Base-by-base conservation (phyloP, 2,888 invertebrate species). In the Xylota segnis region DNA sequence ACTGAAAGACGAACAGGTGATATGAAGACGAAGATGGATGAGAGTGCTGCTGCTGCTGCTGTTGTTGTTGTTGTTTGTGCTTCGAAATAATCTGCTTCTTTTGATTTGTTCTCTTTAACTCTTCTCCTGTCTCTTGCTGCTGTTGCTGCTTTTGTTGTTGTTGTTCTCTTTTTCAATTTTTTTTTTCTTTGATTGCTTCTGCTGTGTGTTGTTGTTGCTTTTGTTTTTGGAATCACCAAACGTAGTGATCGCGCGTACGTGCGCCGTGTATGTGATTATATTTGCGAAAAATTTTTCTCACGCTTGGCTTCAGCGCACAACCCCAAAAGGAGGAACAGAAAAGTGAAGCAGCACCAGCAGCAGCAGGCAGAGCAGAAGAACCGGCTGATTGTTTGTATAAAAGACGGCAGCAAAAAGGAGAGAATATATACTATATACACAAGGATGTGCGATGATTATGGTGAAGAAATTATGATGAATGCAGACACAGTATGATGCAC, bases 11-110 rank as follows among this genome's bases (percentile, higher is more conserved):
- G 86, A 86, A 86, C 86, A 86, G 86, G 86, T 86, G 86, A 86
- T 86, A 86, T 77, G 86, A 86, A 76, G 86, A 86, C 82, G 82
- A 86, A 86, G 86, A 86, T 86, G 86, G 86, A 86, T 86, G 82
- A 86, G 76, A 72, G 72, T 77, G 65, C 71, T 71, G 81, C 34
- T 63, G 66, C 68, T 65, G 63, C 63, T 72, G 59, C 52, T 77
- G 79, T 27, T 71, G 70, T 34, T 70, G 61, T 23, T 23, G 75
- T 23, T 75, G 56, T 65, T 75, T n/a, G 37, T 72, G 63, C 56
- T 50, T 79, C 43, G 34, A 66, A 81, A 61, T 81, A 74, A 81
- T 81, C 74, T 56, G 68, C 74, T 84, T 82, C 68, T 82, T 75
- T 81, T 84, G 75, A 84, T 84, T 71, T 86, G 76, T 72, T 82